Percentiles rank a stretch among this genome's conserved stretches.
Evolutionary conservation across 2,113 vertebrate species (phyloP).

Genomic region (Python bivittatus): DNA sequence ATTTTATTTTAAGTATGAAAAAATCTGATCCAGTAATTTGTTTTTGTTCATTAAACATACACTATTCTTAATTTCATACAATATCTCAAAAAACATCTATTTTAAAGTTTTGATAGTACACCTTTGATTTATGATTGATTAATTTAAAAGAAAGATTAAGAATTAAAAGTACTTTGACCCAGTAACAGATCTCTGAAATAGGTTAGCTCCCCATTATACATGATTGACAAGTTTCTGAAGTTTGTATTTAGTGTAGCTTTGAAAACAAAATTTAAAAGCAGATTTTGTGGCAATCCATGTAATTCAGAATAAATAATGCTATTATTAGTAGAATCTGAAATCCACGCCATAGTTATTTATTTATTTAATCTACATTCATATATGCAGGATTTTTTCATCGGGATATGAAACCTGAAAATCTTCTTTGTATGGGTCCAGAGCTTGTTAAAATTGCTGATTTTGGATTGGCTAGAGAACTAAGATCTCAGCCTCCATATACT

Average conservation of each 20-base stretch:
- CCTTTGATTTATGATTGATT: neutral
- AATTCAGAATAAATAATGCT: neutral
- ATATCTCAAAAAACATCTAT: neutral
- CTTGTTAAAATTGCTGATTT: slow-evolving; percentile 99
- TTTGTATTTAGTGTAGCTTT: neutral
- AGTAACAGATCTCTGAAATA: neutral
- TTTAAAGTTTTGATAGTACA: neutral
- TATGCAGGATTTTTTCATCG: slow-evolving; percentile 92
- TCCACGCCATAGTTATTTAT: neutral
- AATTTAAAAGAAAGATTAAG: neutral
- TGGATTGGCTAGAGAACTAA: slow-evolving; percentile 94
- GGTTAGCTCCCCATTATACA: neutral
- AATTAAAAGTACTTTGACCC: neutral
- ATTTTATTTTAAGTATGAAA: neutral
- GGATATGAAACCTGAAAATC: slow-evolving; percentile 98
- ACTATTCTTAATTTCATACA: neutral
- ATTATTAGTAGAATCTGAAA: slow-evolving; percentile 15
- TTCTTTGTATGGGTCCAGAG: slow-evolving; percentile 96
- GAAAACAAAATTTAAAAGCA: neutral
- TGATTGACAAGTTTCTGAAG: slow-evolving; percentile 4
- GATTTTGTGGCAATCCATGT: neutral
- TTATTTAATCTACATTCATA: slow-evolving; percentile 31
- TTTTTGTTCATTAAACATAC: slow-evolving; percentile 4
- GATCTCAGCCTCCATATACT: slow-evolving; percentile 95
- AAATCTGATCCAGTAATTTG: neutral